phyloP scores from a whole-genome alignment of 1,140 invertebrate species.

The Micrasema longulum region DNA sequence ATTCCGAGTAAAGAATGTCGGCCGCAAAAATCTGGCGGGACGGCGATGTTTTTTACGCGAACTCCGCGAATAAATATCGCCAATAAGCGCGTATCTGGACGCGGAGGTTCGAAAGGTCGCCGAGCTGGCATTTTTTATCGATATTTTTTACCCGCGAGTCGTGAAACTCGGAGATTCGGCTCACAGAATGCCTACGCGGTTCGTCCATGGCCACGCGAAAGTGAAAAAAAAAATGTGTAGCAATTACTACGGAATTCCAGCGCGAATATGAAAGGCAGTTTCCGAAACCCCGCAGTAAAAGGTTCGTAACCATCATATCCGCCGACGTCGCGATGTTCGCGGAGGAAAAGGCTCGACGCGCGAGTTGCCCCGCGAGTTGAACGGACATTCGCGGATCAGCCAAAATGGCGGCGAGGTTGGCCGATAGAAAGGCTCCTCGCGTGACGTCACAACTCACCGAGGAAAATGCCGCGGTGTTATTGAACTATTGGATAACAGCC shows the following conservation, averaged over 20 bases:
- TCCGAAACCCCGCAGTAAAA: background rate
- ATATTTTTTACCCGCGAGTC: slow-evolving; percentile 24
- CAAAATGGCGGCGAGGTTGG: slow-evolving; percentile 24
- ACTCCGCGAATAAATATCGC: background rate
- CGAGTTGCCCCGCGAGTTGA: slow-evolving; percentile 20
- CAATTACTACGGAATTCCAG: slow-evolving; percentile 37
- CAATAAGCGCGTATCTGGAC: background rate
- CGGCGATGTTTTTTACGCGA: background rate
- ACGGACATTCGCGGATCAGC: slow-evolving; percentile 21
- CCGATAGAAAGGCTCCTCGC: slow-evolving; percentile 28
- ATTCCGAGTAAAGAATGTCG: slow-evolving; percentile 8
- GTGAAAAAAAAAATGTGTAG: slow-evolving; percentile 34
- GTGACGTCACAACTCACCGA: slow-evolving; percentile 28
- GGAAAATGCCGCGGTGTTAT: no score
- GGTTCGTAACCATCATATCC: no score
- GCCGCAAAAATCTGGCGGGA: background rate
- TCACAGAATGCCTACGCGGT: slow-evolving; percentile 26
- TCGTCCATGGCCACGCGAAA: slow-evolving; percentile 24
- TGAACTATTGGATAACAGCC: slow-evolving; percentile 34
- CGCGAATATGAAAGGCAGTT: slow-evolving; percentile 33
- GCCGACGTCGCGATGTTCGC: no score
- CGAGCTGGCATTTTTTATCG: slow-evolving; percentile 13
- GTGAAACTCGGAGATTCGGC: background rate
- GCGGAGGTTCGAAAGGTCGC: slow-evolving; percentile 31
- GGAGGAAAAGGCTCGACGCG: background rate